These are phyloP conservation scores for Cardiocondyla obscurior DNA, from an alignment of 1,140 invertebrate genomes.

Conservation along the genomic window DNA sequence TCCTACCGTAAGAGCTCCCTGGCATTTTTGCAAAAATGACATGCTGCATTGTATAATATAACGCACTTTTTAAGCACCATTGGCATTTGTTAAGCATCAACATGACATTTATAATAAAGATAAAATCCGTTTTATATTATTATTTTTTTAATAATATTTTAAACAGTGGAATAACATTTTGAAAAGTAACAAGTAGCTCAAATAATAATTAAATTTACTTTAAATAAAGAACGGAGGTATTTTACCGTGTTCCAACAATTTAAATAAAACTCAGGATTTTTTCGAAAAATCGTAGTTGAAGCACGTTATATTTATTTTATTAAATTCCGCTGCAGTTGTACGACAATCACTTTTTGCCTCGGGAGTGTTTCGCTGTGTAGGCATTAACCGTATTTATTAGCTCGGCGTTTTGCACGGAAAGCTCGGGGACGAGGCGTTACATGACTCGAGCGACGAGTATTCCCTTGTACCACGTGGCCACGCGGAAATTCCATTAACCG, in stretches of 20 bases:
- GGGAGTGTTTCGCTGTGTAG: slow-evolving; percentile 14
- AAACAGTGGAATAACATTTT: no score
- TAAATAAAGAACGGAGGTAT: no score
- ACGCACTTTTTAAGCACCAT: background rate
- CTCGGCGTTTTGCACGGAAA: slow-evolving; percentile 3
- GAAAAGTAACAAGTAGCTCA: no score
- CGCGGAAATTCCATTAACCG: slow-evolving; percentile 50
- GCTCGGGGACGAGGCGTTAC: background rate
- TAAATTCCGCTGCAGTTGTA: background rate
- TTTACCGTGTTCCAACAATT: no score
- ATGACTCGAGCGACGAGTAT: slow-evolving; percentile 23
- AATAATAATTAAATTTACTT: no score
- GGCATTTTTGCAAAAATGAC: background rate
- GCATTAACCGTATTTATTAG: slow-evolving; percentile 48
- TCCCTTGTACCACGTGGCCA: slow-evolving; percentile 32
- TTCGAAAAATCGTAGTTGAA: background rate
- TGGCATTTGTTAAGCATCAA: background rate
- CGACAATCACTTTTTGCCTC: slow-evolving; percentile 13
- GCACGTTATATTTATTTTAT: background rate
- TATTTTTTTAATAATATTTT: no score
- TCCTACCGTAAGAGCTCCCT: background rate
- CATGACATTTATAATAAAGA: background rate
- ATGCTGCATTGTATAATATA: background rate
- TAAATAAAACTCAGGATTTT: no score
- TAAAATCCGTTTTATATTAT: background rate